Base-by-base conservation (phyloP, 2,888 invertebrate genomes). In the Ptychoptera contaminata region DNA sequence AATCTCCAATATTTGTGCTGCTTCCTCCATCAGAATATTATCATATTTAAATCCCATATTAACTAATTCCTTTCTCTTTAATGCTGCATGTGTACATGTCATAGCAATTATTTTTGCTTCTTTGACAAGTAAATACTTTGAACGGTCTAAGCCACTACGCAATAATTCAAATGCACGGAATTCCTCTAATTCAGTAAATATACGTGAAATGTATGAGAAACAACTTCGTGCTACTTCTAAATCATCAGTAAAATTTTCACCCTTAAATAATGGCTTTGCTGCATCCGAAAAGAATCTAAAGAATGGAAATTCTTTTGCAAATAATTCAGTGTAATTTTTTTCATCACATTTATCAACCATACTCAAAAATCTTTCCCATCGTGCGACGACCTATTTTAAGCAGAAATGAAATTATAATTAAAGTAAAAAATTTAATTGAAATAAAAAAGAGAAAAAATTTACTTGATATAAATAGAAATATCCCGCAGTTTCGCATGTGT, bases 51-150 rank as follows among this genome's bases (percentile, higher is more conserved):
- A 94, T 38, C 87, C 82, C 65, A 93, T 80, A 59, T 91, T 87
- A 0, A 98, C 97, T 4, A 99, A 71, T 63, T 99, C 98, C 43
- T 91, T 83, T 29, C 98, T 73, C 60, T 97, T 94, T 10, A 99
- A 71, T 0, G 98, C 98, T 1, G 98, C 98, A 65, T 99, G 98
- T 0, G 98, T 99, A 69, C 98, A 99, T 0, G 98, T 99, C 98
- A 99, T 99, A 1, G 98, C 98, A 54, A 99, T 98, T 45, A 99
- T 94, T 69, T 97, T 98, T 0, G 98, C 97, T 62, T 99, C 98
- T 60, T 94, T 93, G 0, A 98, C 96, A 43, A 98, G 70, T 46
- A 99, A 70, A 67, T 98, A 98, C 58, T 94, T 90, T 0, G 96
- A 92, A 40, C 98, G 73, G 63, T 99, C 98, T 40, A 93, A 69